Base-by-base conservation (phyloP, 35 echinoderm and acorn worm species). In the Eucidaris tribuloides region DNA sequence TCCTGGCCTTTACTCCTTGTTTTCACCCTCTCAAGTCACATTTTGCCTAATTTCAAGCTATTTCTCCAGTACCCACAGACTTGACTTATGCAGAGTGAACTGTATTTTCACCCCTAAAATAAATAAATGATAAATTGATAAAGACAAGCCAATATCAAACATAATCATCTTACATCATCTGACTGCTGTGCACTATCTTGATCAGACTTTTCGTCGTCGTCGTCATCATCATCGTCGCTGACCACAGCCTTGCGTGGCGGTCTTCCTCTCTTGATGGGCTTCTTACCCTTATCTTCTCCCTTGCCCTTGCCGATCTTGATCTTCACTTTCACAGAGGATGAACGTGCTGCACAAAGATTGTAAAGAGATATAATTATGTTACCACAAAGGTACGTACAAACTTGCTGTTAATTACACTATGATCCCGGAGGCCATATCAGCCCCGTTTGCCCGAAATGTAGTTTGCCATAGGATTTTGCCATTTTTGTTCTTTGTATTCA, bases 171-270 rank as follows among this genome's bases (percentile, higher is more conserved):
- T 46, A 90, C 76, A 57, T 94, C 81, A 59, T 76, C 81, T 81
- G 81, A 90, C 29, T 42, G 58, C 45, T 66, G 59, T 29, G 42
- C 34, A 18, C 46, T 65, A 28, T 71, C 88, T 43, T 84, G 82
- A 15, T 91, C 89, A 60, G 84, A 92, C 58, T 97, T 77, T 55
- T 79, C 83, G 49, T 63, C 27, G 45, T 93, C 91, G 2, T 85
- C 83, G 29, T 93, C 83, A 42, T 99, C 96, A 60, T 98, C 90
- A 57, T 99, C 96, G 54, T 99, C 96, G 66, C 96, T 99, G 43
- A 99, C 96, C 5, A 99, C 96, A 1, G 96, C 90, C 56, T 99
- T 99, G 44, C 96, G 84, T 36, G 88, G 83, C 83, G 96, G 96
- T 3, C 96, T 90, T 44, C 96, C 91, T 85, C 83, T 58, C 83